These are phyloP conservation scores for Phoeniculus purpureus DNA, from an alignment of 2,797 vertebrate species.

Conservation along the genomic window DNA sequence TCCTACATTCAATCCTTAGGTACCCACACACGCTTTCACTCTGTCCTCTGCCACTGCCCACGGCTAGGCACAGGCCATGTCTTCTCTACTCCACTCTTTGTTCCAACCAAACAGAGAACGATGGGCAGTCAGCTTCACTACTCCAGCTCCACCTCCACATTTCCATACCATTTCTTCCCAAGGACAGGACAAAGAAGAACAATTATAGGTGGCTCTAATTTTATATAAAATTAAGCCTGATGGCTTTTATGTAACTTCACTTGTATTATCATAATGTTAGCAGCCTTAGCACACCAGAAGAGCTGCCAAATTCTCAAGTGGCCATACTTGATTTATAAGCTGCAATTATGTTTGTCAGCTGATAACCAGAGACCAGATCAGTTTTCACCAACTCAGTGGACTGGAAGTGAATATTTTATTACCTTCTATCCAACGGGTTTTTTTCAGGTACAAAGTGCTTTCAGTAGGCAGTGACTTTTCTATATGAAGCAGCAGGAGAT, in stretches of 20 bases:
- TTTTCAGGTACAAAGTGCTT: constrained; percentile 3
- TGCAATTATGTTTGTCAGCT: constrained; percentile 52
- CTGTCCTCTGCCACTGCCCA: not conserved
- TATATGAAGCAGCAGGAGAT: constrained; percentile 3
- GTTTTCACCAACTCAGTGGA: constrained; percentile 29
- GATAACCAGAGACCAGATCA: constrained; percentile 35
- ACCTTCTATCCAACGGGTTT: not conserved
- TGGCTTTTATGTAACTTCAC: not conserved
- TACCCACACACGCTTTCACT: not conserved
- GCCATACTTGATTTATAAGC: constrained; percentile 10
- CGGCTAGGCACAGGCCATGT: accelerated
- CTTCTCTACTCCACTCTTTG: not conserved
- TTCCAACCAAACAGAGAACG: not conserved
- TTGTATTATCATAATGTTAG: not conserved
- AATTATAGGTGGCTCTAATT: not conserved
- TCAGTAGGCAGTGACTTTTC: not conserved
- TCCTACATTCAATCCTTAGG: not conserved
- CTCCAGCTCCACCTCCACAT: not conserved
- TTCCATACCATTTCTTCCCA: not conserved
- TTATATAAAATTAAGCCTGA: not conserved
- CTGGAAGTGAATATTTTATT: constrained; percentile 39
- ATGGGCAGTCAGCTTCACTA: not conserved
- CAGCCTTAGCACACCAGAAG: not conserved
- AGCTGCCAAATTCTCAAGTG: constrained; percentile 41
- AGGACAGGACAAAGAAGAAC: not conserved